A percentile compares a stretch with the other conserved stretches of the same genome.
These are phyloP conservation scores for Anguilla pacifica DNA, from an alignment of 2,797 vertebrate species.

Conservation along the genomic window DNA sequence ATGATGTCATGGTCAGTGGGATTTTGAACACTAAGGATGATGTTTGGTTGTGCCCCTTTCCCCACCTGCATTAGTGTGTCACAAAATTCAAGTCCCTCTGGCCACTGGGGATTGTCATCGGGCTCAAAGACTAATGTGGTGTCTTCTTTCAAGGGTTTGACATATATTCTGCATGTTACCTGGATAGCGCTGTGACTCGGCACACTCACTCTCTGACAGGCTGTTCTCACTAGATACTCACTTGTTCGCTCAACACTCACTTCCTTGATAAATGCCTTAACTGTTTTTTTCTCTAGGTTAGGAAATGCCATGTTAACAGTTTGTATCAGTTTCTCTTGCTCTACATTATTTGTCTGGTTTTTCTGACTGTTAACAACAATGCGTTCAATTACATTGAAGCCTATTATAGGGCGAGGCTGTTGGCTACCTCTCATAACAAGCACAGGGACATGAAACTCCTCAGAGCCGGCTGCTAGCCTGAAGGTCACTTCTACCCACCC, in stretches of 20 bases:
- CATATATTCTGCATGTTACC: not conserved
- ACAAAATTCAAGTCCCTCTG: too few relatives aligned
- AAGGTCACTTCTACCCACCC: not conserved
- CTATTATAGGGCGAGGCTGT: constrained; percentile 20
- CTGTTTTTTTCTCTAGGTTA: not conserved
- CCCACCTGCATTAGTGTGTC: too few relatives aligned
- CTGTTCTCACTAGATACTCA: not conserved
- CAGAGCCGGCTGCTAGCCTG: not conserved
- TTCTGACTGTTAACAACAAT: not conserved
- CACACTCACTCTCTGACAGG: not conserved
- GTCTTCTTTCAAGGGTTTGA: not conserved
- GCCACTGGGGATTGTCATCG: too few relatives aligned
- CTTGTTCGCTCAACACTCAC: not conserved
- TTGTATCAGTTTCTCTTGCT: not conserved
- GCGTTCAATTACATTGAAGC: constrained; percentile 32
- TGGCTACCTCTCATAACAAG: constrained; percentile 31
- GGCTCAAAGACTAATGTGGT: too few relatives aligned
- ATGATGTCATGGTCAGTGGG: not conserved
- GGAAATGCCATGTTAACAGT: not conserved
- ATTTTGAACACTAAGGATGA: not conserved
- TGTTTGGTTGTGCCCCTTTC: too few relatives aligned
- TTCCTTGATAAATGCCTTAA: not conserved
- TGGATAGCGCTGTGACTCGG: not conserved
- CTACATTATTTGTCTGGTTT: too few relatives aligned
- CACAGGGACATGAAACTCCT: constrained; percentile 25